Evolutionary conservation across 2,797 vertebrate species (phyloP).

Genomic region (Chiloscyllium punctatum): DNA sequence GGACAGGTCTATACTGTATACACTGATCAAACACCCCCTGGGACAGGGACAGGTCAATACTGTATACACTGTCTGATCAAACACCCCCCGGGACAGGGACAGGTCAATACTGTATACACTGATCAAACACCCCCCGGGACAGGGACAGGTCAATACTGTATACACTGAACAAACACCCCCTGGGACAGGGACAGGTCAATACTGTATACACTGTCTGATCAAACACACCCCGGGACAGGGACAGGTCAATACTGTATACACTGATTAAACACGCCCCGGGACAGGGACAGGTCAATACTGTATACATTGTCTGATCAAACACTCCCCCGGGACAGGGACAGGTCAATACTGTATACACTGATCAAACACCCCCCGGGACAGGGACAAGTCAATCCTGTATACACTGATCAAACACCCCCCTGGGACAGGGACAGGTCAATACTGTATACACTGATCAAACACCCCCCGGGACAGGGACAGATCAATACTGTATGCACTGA

Average conservation of each 20-base stretch:
- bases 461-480: slow-evolving; percentile 51
- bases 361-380: no score
- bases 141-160: slow-evolving; percentile 48
- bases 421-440: slow-evolving; percentile 48
- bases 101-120: slow-evolving; percentile 42
- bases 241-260: slow-evolving; percentile 48
- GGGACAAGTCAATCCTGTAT: slow-evolving; percentile 48
- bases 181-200: slow-evolving; percentile 48
- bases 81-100: no score
- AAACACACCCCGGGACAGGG: no score
- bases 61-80: not conserved
- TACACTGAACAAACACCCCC: no score
- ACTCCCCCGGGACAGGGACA: no score
- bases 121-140: no score
- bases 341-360: slow-evolving; percentile 42
- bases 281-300: slow-evolving; percentile 48
- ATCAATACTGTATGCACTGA: slow-evolving; percentile 38
- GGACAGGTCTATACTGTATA: slow-evolving; percentile 48
- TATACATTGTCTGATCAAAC: no score
- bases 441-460: not conserved
- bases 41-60: slow-evolving; percentile 48
- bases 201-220: not conserved
- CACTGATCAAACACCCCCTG: no score
- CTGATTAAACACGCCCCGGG: no score
- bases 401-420: no score